These are phyloP conservation scores for Spongilla lacustris DNA, from an alignment of 37 sponge, comb jelly and placozoan genomes.

Conservation along the genomic window DNA sequence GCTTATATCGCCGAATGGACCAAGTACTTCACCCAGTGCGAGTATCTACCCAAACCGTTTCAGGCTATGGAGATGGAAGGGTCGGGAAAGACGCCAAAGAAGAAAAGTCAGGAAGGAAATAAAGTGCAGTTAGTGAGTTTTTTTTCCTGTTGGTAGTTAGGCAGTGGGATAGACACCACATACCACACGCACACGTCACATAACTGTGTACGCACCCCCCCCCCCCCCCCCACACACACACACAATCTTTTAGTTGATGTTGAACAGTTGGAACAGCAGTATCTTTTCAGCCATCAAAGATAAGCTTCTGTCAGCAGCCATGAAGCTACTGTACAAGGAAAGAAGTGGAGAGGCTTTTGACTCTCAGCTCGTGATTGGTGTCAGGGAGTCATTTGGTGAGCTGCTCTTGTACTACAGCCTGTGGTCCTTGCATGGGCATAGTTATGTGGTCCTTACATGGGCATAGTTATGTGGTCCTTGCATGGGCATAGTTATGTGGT, in stretches of 20 bases:
- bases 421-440: no score
- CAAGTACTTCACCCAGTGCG: conserved; percentile 87
- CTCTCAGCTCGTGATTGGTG: conserved; percentile 84
- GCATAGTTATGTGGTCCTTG: no score
- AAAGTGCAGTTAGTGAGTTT: conserved; percentile 65
- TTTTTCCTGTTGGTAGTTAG: background rate
- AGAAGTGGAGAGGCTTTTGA: conserved; percentile 90
- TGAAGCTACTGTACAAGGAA: conserved; percentile 76
- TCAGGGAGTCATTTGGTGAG: conserved; percentile 89
- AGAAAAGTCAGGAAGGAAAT: conserved; percentile 75
- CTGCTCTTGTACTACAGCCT: background rate
- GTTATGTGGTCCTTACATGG: no score
- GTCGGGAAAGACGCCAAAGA: conserved; percentile 52
- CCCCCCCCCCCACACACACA: background rate
- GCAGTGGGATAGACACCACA: background rate
- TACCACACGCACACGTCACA: no score
- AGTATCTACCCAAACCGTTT: conserved; percentile 89
- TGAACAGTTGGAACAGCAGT: conserved; percentile 81
- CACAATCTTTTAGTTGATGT: conserved; percentile 72
- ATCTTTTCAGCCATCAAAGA: conserved; percentile 70
- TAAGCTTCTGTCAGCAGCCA: conserved; percentile 77
- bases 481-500: no score
- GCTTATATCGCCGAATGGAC: conserved; percentile 92
- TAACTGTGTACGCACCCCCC: no score
- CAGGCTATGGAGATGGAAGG: conserved; percentile 81